phyloP scores from a whole-genome alignment of 2,888 invertebrate species.

The Athrips mouffetella region DNA sequence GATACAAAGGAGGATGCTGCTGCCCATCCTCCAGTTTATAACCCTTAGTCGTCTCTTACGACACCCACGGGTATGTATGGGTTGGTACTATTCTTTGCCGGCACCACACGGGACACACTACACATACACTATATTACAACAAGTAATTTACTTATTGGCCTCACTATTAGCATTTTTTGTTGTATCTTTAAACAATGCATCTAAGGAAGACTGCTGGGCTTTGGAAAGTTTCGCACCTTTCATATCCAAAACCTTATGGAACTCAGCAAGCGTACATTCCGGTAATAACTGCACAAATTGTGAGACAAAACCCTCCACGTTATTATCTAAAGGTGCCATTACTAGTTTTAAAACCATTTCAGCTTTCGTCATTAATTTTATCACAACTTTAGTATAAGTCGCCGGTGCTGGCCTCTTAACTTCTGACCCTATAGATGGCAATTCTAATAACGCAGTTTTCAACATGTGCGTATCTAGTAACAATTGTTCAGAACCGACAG shows the following conservation, averaged over 20 bases:
- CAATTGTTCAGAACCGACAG: constrained; percentile 96
- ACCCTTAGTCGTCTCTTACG: no score
- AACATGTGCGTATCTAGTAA: constrained; percentile 96
- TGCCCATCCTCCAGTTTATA: no score
- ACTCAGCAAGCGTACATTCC: constrained; percentile 92
- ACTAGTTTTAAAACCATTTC: constrained; percentile 99
- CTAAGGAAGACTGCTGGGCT: constrained; percentile 47
- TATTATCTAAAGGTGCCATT: constrained; percentile 91
- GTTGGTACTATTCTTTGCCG: no score
- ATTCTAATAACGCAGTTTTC: constrained; percentile 94
- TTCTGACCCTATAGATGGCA: constrained; percentile 95
- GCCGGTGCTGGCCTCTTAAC: constrained; percentile 93
- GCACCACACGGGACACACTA: no score
- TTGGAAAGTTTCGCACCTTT: constrained; percentile 82
- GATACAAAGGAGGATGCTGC: no score
- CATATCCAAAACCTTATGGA: constrained; percentile 97
- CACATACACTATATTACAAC: no score
- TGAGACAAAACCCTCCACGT: constrained; percentile 87
- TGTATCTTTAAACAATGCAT: constrained; percentile 50
- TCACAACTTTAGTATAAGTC: constrained; percentile 88
- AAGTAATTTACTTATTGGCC: constrained; percentile 22
- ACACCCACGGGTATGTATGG: no score
- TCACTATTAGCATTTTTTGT: constrained; percentile 32
- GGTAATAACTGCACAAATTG: constrained; percentile 94
- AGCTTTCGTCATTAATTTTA: constrained; percentile 96